Conservation (phyloP, 53 echinoderm and acorn worm species). For the Temnopleurus reevesii region DNA sequence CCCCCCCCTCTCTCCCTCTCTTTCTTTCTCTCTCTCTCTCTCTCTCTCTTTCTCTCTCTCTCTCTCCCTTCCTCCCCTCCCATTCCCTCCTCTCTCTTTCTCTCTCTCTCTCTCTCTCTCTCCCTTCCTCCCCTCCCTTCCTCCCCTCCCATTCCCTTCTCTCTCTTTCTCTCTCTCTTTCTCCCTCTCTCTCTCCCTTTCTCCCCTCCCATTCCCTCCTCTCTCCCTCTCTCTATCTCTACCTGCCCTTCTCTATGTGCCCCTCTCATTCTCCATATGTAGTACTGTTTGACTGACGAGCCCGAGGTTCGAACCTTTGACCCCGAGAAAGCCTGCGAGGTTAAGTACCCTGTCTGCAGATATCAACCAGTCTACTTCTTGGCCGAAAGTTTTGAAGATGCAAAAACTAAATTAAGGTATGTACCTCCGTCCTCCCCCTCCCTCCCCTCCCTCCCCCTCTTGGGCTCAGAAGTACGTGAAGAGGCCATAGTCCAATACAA, state of each 20-base stretch:
- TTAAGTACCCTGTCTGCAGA: constrained; percentile 77
- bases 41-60: background rate
- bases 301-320: constrained; percentile 83
- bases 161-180: background rate
- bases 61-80: background rate
- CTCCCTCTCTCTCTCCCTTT: background rate
- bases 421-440: background rate
- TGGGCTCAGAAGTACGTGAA: too few relatives aligned
- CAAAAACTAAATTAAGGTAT: constrained; percentile 56
- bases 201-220: background rate
- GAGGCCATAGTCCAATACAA: too few relatives aligned
- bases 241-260: background rate
- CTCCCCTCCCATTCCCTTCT: background rate
- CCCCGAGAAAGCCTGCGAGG: constrained; percentile 73
- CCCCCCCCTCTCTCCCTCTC: background rate
- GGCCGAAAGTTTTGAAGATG: constrained; percentile 93
- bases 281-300: constrained; percentile 90
- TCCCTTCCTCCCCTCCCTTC: background rate
- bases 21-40: background rate
- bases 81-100: background rate
- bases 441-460: background rate
- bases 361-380: constrained; percentile 90
- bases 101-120: background rate
- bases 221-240: background rate
- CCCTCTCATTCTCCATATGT: background rate